Evolutionary conservation across 2,797 vertebrate species (phyloP).

Genomic region (Coregonus ussuriensis): DNA sequence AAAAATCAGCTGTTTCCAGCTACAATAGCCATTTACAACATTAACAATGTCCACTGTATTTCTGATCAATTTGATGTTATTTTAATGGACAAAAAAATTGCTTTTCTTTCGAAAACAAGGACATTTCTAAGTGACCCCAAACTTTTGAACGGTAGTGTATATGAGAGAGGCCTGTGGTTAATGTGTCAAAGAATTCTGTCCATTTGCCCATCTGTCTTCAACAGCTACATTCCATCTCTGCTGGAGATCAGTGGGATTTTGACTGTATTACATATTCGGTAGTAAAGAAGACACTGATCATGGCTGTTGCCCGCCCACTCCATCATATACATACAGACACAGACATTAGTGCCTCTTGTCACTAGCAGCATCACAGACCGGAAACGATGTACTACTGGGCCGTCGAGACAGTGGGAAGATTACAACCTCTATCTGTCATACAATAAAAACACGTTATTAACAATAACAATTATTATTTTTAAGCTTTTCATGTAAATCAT

Average conservation of each 20-base stretch:
- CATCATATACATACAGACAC: slow-evolving; percentile 12
- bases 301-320: slow-evolving; percentile 25
- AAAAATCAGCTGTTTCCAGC: too few species aligned
- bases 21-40: too few species aligned
- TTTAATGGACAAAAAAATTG: too few species aligned
- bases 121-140: too few species aligned
- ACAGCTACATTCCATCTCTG: neutral
- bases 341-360: neutral
- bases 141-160: too few species aligned
- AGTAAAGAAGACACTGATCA: neutral
- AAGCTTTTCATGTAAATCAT: neutral
- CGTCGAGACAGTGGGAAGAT: neutral
- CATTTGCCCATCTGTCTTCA: neutral
- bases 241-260: neutral
- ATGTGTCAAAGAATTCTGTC: too few species aligned
- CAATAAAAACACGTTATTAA: neutral
- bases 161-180: too few species aligned
- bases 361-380: slow-evolving; percentile 17
- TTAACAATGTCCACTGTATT: too few species aligned
- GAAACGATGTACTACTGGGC: neutral
- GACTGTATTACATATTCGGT: neutral
- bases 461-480: neutral
- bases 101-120: too few species aligned
- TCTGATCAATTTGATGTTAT: too few species aligned
- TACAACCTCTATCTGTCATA: neutral